These are phyloP conservation scores for Urocitellus parryii DNA, from an alignment of 2,113 vertebrate genomes.

Conservation along the genomic window DNA sequence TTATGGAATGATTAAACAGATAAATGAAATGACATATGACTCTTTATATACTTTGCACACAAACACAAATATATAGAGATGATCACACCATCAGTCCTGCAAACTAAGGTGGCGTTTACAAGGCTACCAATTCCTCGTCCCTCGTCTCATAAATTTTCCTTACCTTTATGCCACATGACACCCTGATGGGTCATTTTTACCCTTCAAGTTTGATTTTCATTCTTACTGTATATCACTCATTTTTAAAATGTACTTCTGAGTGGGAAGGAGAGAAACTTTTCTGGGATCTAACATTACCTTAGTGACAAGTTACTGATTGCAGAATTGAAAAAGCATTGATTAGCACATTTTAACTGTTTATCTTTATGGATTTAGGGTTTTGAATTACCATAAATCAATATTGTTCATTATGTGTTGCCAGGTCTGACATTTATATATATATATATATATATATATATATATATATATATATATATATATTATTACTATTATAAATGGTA, in stretches of 20 bases:
- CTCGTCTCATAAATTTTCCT: neutral
- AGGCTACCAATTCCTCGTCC: neutral
- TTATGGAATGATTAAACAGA: neutral
- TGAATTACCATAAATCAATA: conserved; percentile 18
- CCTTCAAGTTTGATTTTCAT: neutral
- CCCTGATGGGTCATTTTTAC: neutral
- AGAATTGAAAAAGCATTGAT: neutral
- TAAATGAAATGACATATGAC: neutral
- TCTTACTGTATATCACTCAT: neutral
- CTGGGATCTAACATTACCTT: neutral
- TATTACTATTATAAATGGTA: neutral
- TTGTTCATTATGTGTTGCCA: neutral
- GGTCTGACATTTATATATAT: neutral
- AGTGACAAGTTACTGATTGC: neutral
- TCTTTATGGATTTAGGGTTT: conserved; percentile 18
- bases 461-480: neutral
- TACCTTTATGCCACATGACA: neutral
- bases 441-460: neutral
- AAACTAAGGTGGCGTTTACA: neutral
- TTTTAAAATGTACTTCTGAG: neutral
- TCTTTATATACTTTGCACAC: neutral
- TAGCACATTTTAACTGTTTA: neutral
- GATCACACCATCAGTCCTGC: neutral
- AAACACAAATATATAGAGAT: neutral
- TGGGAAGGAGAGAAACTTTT: neutral